Percentiles rank a stretch among this genome's conserved stretches.
Conservation (phyloP, 2,888 invertebrate genomes). For the Thelaira solivaga region DNA sequence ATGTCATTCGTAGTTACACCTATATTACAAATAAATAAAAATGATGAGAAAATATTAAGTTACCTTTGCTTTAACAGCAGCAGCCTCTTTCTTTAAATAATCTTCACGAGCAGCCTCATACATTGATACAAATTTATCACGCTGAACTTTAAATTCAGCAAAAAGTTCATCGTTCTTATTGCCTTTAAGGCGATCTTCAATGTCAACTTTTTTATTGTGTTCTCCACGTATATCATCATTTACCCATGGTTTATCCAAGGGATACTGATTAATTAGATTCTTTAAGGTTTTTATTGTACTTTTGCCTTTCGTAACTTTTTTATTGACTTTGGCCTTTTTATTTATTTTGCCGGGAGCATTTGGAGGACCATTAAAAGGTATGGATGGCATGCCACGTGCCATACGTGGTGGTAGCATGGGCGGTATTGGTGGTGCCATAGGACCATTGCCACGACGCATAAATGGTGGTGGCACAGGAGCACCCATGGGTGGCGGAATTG, state of each 20-base stretch:
- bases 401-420: constrained; percentile 67
- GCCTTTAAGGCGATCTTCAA: constrained; percentile 77
- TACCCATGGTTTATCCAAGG: constrained; percentile 80
- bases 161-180: constrained; percentile 79
- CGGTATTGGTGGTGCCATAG: constrained; percentile 67
- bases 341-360: constrained; percentile 68
- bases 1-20: no score
- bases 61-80: constrained; percentile 74
- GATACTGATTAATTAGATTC: constrained; percentile 76
- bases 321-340: constrained; percentile 71
- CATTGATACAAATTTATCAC: constrained; percentile 80
- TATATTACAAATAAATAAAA: neutral
- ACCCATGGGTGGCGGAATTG: constrained; percentile 59
- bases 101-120: constrained; percentile 79
- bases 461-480: constrained; percentile 67
- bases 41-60: constrained; percentile 17
- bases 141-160: constrained; percentile 79
- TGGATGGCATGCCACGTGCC: constrained; percentile 66
- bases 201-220: constrained; percentile 79
- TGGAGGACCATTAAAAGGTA: constrained; percentile 61
- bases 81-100: constrained; percentile 78
- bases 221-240: constrained; percentile 79
- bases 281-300: constrained; percentile 74
- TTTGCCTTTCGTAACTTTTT: constrained; percentile 70
- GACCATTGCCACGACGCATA: constrained; percentile 68